These are phyloP conservation scores for Chironomus tepperi DNA, from an alignment of 1,140 invertebrate species.

Conservation along the genomic window DNA sequence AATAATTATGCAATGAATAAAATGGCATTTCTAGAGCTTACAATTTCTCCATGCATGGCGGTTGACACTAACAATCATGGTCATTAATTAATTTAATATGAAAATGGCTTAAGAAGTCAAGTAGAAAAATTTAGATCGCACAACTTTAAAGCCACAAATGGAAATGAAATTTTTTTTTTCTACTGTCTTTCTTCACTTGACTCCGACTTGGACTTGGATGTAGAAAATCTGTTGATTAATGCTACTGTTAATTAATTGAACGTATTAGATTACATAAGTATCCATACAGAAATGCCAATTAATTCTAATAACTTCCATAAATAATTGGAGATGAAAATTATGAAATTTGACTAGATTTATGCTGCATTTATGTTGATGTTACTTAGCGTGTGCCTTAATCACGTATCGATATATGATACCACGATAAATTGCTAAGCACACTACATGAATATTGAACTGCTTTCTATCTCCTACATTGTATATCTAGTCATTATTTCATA, in stretches of 20 bases:
- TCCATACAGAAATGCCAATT: not conserved
- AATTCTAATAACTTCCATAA: not conserved
- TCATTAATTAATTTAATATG: not conserved
- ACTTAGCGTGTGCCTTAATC: not conserved
- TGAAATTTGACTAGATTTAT: not conserved
- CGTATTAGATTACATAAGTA: not conserved
- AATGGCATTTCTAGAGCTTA: not conserved
- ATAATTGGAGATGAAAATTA: not conserved
- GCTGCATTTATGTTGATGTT: too few species aligned
- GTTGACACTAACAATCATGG: not conserved
- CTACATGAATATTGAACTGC: not conserved
- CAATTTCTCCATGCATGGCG: not conserved
- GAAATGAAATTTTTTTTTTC: not conserved
- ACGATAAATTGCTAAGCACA: not conserved
- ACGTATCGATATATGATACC: not conserved
- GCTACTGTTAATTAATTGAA: not conserved
- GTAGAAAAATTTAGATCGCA: too few species aligned
- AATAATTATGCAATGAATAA: not conserved
- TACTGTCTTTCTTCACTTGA: not conserved
- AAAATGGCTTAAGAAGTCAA: too few species aligned
- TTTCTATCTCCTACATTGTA: not conserved
- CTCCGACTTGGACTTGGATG: not conserved
- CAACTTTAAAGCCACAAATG: not conserved
- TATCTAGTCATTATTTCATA: not conserved
- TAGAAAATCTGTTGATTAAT: conserved; percentile 2